Conservation (phyloP, 2,888 invertebrate species). For the Meteorus cinctellus region DNA sequence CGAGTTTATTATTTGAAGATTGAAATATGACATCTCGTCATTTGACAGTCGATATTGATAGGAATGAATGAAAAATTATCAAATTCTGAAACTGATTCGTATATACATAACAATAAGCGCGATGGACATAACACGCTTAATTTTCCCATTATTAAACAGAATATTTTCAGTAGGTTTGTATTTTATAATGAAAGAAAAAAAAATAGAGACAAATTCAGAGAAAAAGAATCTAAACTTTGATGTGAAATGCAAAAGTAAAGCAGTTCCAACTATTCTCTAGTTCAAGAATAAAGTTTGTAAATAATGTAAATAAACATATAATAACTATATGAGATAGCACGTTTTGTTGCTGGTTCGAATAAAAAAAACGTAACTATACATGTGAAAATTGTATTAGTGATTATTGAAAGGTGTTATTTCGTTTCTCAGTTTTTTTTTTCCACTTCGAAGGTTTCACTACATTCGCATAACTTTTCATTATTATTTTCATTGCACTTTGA, state of each 20-base stretch:
- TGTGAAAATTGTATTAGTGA: conserved; percentile 31
- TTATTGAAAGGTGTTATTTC: conserved; percentile 24
- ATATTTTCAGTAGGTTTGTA: conserved; percentile 60
- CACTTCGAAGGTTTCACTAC: conserved; percentile 44
- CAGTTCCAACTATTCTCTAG: conserved; percentile 53
- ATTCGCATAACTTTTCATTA: conserved; percentile 47
- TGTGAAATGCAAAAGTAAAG: conserved; percentile 33
- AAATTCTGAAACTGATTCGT: conserved; percentile 29
- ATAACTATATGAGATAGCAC: conserved; percentile 58
- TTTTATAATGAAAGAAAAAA: conserved; percentile 58
- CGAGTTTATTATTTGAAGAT: not conserved
- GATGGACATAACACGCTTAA: conserved; percentile 53
- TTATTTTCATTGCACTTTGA: conserved; percentile 43
- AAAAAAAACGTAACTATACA: conserved; percentile 52
- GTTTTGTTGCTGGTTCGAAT: conserved; percentile 65
- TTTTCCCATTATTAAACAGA: conserved; percentile 55
- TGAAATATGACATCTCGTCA: not conserved
- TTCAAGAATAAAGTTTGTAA: conserved; percentile 64
- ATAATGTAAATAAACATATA: conserved; percentile 72
- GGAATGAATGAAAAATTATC: not conserved
- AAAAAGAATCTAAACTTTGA: conserved; percentile 44
- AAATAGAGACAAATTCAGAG: conserved; percentile 44
- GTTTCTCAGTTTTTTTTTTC: conserved; percentile 44
- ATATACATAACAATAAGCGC: conserved; percentile 45
- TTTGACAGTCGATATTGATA: not conserved